phyloP scores from a whole-genome alignment of 2,888 invertebrate genomes.

The Neoitamus cyanurus region DNA sequence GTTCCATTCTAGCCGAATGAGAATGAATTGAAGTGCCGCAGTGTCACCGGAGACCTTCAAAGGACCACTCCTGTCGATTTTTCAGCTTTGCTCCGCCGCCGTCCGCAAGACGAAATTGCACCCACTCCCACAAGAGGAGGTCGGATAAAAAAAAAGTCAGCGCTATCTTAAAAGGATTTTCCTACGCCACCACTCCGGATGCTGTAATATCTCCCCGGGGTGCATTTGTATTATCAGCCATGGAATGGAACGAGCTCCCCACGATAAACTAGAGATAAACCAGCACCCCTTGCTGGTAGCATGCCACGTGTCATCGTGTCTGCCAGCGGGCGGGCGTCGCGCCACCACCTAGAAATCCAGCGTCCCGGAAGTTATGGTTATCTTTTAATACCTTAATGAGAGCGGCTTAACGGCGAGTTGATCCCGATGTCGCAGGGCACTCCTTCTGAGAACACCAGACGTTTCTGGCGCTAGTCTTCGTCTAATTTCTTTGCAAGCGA shows the following conservation, averaged over 20 bases:
- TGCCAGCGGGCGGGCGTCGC: background rate
- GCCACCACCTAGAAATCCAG: conserved; percentile 17
- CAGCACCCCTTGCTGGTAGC: background rate
- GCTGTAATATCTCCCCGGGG: conserved; percentile 29
- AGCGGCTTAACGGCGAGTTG: conserved; percentile 43
- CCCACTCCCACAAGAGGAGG: background rate
- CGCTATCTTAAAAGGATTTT: conserved; percentile 26
- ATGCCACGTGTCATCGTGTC: conserved; percentile 26
- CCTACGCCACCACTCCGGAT: conserved; percentile 2
- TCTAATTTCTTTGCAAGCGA: conserved; percentile 44
- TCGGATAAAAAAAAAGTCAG: background rate
- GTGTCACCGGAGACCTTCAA: conserved; percentile 6
- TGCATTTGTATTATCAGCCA: conserved; percentile 31
- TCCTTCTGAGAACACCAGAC: conserved; percentile 2
- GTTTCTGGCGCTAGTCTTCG: conserved; percentile 17
- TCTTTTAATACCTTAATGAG: conserved; percentile 55
- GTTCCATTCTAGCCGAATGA: conserved; percentile 24
- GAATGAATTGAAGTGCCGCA: conserved; percentile 28
- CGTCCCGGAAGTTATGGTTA: conserved; percentile 54
- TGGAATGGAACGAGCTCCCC: background rate
- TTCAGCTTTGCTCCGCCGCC: conserved; percentile 1
- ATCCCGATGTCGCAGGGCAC: background rate
- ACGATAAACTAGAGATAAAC: conserved; percentile 30
- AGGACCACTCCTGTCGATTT: conserved; percentile 28
- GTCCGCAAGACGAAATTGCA: background rate